phyloP scores from a whole-genome alignment of 2,113 vertebrate species.

The Entomyzon cyanotis region DNA sequence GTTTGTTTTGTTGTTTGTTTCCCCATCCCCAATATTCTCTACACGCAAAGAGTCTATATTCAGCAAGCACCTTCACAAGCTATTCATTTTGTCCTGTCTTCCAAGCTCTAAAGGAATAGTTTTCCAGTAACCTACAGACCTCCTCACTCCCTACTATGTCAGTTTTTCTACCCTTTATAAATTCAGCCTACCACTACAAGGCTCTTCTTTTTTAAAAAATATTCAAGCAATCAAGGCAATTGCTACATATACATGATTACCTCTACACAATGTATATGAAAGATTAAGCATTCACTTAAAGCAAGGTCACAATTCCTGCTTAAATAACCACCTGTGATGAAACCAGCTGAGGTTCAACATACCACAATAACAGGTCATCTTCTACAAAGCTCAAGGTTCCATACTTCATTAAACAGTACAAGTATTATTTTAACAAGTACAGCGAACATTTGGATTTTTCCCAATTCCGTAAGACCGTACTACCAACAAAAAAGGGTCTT shows the following conservation, averaged over 20 bases:
- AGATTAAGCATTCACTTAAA: neutral
- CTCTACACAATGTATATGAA: neutral
- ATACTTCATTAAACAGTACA: slow-evolving; percentile 52
- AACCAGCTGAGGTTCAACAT: slow-evolving; percentile 12
- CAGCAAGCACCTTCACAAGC: neutral
- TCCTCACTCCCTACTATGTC: neutral
- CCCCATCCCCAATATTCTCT: neutral
- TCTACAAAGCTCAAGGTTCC: slow-evolving; percentile 55
- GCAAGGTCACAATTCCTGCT: neutral
- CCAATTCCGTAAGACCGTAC: neutral
- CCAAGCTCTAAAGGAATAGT: neutral
- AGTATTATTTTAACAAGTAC: slow-evolving; percentile 48
- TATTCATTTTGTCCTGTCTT: neutral
- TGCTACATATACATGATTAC: neutral
- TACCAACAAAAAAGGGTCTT: neutral
- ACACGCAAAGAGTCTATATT: neutral
- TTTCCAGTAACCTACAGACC: neutral
- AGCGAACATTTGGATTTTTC: slow-evolving; percentile 35
- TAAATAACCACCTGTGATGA: slow-evolving; percentile 35
- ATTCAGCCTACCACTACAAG: neutral
- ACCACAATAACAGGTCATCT: slow-evolving; percentile 44
- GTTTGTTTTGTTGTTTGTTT: neutral
- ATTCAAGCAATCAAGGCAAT: neutral
- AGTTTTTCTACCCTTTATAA: neutral
- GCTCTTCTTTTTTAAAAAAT: neutral